Percentiles rank a stretch among this genome's conserved stretches.
Conservation (phyloP, 2,113 vertebrate genomes). For the Corythoichthys haematopterus region DNA sequence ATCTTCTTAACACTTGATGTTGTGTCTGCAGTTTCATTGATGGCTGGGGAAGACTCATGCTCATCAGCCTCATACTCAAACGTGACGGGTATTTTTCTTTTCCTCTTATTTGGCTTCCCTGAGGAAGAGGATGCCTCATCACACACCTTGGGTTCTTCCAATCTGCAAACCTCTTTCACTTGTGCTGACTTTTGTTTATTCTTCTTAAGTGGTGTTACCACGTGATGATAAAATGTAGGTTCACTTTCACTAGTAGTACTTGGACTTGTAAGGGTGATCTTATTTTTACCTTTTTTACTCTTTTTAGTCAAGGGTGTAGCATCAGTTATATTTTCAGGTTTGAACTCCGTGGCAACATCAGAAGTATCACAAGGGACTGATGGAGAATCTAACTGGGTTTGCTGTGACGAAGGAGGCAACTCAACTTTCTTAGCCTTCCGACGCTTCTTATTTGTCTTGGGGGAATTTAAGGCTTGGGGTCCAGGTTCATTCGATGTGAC, state of each 20-base stretch:
- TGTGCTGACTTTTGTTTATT: slow-evolving; percentile 14
- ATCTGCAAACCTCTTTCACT: background rate
- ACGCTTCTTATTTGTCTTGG: slow-evolving; percentile 20
- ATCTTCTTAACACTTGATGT: background rate
- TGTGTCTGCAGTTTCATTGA: background rate
- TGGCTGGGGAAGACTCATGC: background rate
- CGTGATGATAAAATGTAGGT: background rate
- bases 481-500: background rate
- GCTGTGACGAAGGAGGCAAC: background rate
- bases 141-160: background rate
- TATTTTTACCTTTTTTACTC: background rate
- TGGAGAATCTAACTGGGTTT: background rate
- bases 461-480: background rate
- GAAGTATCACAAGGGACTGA: background rate
- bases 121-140: background rate
- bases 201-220: slow-evolving; percentile 17
- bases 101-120: slow-evolving; percentile 31
- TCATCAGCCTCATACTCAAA: slow-evolving; percentile 57
- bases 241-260: background rate
- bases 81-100: slow-evolving; percentile 49
- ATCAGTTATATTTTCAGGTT: background rate
- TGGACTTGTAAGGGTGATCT: background rate
- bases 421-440: background rate
- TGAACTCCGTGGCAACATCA: background rate
- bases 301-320: background rate